These are phyloP conservation scores for Hypomecis punctinalis DNA, from an alignment of 2,888 invertebrate genomes.

Conservation along the genomic window DNA sequence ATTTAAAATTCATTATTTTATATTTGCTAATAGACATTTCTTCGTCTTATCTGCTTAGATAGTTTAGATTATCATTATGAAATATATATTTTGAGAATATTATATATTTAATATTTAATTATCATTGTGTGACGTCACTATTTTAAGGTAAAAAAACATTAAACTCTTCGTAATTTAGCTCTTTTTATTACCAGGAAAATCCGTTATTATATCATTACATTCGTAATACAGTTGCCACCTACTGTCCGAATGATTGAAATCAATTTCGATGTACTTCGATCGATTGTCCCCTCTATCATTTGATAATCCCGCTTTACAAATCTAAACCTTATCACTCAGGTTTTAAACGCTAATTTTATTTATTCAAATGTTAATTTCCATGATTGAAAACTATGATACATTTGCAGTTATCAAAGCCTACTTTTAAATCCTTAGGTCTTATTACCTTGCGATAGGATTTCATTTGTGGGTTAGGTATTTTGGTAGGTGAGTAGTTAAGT, in stretches of 20 bases:
- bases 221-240: constrained; percentile 79
- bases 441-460: constrained; percentile 10
- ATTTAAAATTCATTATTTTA: no score
- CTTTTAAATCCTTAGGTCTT: constrained; percentile 9
- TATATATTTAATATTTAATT: no score
- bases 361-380: neutral
- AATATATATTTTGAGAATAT: no score
- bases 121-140: no score
- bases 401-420: neutral
- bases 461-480: constrained; percentile 1
- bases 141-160: no score
- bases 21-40: no score
- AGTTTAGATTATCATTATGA: no score
- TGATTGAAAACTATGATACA: constrained; percentile 9
- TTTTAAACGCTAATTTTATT: constrained; percentile 31
- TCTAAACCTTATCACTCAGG: neutral
- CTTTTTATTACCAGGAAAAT: constrained; percentile 18
- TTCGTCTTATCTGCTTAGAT: no score
- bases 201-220: constrained; percentile 34
- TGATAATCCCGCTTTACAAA: constrained; percentile 25
- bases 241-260: constrained; percentile 78
- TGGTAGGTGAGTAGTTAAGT: constrained; percentile 19
- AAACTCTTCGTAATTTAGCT: neutral
- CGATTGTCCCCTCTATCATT: constrained; percentile 61
- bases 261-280: constrained; percentile 72